Evolutionary conservation across 2,888 invertebrate genomes (phyloP).

Genomic region (Odontocolon sp.): DNA sequence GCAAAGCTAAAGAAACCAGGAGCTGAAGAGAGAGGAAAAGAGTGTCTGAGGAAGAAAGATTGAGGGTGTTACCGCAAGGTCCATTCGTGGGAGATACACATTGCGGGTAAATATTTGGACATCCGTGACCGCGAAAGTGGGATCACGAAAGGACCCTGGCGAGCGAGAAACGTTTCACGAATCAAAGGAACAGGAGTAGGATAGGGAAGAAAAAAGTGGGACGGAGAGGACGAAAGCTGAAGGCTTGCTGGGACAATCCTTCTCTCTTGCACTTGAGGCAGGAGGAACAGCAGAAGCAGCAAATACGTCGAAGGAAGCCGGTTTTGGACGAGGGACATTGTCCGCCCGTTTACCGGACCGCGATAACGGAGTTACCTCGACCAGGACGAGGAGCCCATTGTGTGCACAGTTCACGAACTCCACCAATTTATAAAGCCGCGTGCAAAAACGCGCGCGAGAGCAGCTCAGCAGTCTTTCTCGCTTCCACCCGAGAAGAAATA

Average conservation of each 20-base stretch:
- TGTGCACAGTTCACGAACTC: constrained; percentile 63
- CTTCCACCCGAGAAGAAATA: background rate
- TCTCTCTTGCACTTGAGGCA: constrained; percentile 10
- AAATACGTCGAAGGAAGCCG: constrained; percentile 51
- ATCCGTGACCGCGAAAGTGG: constrained; percentile 69
- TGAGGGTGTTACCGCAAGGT: constrained; percentile 43
- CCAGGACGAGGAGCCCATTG: constrained; percentile 63
- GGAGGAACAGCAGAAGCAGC: background rate
- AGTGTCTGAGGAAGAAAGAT: constrained; percentile 8
- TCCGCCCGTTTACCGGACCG: constrained; percentile 75
- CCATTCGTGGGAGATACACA: constrained; percentile 67
- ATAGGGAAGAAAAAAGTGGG: background rate
- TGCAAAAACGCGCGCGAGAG: constrained; percentile 28
- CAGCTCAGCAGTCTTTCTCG: no score
- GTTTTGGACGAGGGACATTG: constrained; percentile 70
- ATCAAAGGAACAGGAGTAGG: constrained; percentile 22
- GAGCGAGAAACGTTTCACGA: constrained; percentile 39
- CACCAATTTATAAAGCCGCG: constrained; percentile 70
- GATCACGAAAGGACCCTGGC: constrained; percentile 50
- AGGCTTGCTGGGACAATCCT: constrained; percentile 13
- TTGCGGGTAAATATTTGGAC: constrained; percentile 78
- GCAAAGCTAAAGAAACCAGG: constrained; percentile 41
- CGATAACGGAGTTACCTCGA: constrained; percentile 78
- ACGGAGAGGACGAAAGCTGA: background rate
- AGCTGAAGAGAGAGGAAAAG: constrained; percentile 5